Conservation (phyloP, 2,888 invertebrate species). For the Microplitis manilae region DNA sequence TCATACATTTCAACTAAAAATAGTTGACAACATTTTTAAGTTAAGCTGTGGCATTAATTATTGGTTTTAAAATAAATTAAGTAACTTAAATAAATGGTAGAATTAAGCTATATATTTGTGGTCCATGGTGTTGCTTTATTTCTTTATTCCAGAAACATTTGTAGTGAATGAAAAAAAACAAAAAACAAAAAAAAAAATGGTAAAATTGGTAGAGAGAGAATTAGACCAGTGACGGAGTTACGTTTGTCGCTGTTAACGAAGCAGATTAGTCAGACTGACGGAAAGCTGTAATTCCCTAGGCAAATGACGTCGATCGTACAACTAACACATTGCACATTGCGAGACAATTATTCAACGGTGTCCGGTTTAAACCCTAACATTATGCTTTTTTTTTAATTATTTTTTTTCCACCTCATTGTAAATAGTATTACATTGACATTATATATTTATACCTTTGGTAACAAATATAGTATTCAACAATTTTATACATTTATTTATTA, state of each 20-base stretch:
- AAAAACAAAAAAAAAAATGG: constrained; percentile 18
- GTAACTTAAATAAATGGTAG: background rate
- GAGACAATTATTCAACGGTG: constrained; percentile 41
- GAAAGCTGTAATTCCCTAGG: constrained; percentile 67
- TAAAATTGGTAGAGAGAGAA: constrained; percentile 36
- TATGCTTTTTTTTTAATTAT: constrained; percentile 30
- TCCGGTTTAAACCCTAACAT: constrained; percentile 32
- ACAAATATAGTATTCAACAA: no score
- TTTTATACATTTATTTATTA: no score
- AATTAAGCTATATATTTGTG: constrained; percentile 4
- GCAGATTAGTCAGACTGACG: constrained; percentile 68
- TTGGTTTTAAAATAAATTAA: background rate
- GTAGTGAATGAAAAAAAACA: constrained; percentile 9
- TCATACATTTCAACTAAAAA: no score
- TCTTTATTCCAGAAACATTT: background rate
- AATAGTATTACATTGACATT: background rate
- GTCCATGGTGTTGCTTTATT: background rate
- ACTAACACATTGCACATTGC: constrained; percentile 56
- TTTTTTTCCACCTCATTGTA: background rate
- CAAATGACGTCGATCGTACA: constrained; percentile 68
- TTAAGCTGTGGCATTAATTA: no score
- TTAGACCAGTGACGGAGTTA: constrained; percentile 63
- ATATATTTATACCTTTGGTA: no score
- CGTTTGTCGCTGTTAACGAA: constrained; percentile 67
- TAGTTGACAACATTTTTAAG: no score